These are phyloP conservation scores for Drosophila seguyi DNA, from an alignment of 1,140 invertebrate species.

Conservation along the genomic window DNA sequence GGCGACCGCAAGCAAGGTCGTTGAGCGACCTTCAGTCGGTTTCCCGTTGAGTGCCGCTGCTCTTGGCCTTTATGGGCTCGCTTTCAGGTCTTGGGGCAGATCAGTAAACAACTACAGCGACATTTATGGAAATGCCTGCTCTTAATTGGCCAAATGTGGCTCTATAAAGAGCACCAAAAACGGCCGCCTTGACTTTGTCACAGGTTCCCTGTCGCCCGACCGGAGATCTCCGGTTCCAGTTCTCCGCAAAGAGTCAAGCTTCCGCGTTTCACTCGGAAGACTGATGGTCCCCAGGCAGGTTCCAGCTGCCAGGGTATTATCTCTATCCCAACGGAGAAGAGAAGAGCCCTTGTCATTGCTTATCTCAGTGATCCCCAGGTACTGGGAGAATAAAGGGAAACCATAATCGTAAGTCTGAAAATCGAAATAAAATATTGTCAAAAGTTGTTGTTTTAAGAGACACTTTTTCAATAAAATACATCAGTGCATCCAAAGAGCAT, in stretches of 20 bases:
- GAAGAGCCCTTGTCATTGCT: slow-evolving; percentile 27
- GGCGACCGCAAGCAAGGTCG: too few species aligned
- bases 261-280: slow-evolving; percentile 74
- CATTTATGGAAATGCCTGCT: slow-evolving; percentile 40
- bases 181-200: slow-evolving; percentile 61
- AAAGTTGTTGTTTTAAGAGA: too few species aligned
- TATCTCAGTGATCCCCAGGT: slow-evolving; percentile 18
- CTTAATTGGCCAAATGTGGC: slow-evolving; percentile 80
- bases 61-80: slow-evolving; percentile 54
- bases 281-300: slow-evolving; percentile 43
- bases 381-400: not conserved
- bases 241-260: slow-evolving; percentile 23
- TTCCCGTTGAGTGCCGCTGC: slow-evolving; percentile 54
- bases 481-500: too few species aligned
- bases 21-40: slow-evolving; percentile 70
- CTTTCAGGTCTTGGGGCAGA: slow-evolving; percentile 52
- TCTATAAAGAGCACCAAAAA: slow-evolving; percentile 56
- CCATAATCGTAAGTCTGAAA: not conserved
- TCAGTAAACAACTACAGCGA: slow-evolving; percentile 65
- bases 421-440: too few species aligned
- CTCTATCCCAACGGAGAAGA: slow-evolving; percentile 19
- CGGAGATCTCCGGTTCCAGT: slow-evolving; percentile 18
- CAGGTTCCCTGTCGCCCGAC: slow-evolving; percentile 3
- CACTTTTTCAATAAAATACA: too few species aligned
- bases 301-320: slow-evolving; percentile 16